Evolutionary conservation across 2,113 vertebrate species (phyloP).

Genomic region (Sinocyclocheilus anophthalmus): DNA sequence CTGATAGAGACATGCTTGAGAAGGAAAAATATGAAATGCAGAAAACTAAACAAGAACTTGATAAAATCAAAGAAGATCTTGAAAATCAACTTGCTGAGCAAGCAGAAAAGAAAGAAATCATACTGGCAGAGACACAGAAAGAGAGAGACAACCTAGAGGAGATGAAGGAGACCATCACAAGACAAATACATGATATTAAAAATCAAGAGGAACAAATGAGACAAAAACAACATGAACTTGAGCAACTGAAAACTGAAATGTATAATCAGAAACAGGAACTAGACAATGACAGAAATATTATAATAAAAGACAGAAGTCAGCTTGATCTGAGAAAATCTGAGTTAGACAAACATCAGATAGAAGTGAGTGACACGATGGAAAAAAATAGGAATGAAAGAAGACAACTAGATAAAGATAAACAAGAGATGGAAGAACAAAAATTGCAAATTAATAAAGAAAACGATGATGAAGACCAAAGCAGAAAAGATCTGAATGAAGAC

Average conservation of each 20-base stretch:
- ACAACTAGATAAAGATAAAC: not conserved
- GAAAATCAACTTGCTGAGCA: not conserved
- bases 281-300: not conserved
- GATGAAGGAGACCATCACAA: not conserved
- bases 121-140: conserved; percentile 42
- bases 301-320: not conserved
- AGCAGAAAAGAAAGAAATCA: conserved; percentile 12
- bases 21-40: too few relatives aligned
- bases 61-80: conserved; percentile 25
- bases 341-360: not conserved
- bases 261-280: not conserved
- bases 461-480: too few relatives aligned
- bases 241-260: not conserved
- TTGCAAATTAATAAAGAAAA: not conserved
- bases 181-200: conserved; percentile 27
- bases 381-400: not conserved
- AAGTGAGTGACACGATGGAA: not conserved
- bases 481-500: too few relatives aligned
- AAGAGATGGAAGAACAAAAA: conserved; percentile 10
- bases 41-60: conserved; percentile 19
- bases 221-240: not conserved
- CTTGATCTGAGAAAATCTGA: conserved; percentile 8
- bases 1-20: too few relatives aligned
- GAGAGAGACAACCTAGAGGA: not conserved
- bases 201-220: conserved; percentile 56